phyloP scores from a whole-genome alignment of 1,140 invertebrate genomes.

The Drosophila dunni region DNA sequence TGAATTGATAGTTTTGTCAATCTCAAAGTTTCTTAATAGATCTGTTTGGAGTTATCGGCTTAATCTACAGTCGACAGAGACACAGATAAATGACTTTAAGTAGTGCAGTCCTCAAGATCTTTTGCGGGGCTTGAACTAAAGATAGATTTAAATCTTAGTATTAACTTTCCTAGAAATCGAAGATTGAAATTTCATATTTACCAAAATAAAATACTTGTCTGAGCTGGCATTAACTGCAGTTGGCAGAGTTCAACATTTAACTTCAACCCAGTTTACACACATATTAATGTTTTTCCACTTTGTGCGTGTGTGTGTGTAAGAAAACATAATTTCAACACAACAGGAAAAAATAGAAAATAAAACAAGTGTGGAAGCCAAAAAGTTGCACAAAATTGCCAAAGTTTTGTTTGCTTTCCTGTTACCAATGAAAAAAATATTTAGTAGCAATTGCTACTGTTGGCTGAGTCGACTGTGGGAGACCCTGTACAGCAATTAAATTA shows the following conservation, averaged over 20 bases:
- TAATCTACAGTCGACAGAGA: background rate
- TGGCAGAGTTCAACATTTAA: slow-evolving; percentile 11
- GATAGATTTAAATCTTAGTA: too few species aligned
- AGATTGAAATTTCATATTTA: too few species aligned
- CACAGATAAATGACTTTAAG: slow-evolving; percentile 7
- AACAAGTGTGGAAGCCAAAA: slow-evolving; percentile 60
- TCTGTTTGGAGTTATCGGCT: slow-evolving; percentile 1
- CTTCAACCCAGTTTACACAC: slow-evolving; percentile 10
- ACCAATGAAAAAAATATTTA: slow-evolving; percentile 1
- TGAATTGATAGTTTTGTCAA: slow-evolving; percentile 3
- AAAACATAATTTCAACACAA: slow-evolving; percentile 54
- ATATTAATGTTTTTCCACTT: background rate
- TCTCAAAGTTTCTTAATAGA: slow-evolving; percentile 7
- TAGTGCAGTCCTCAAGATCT: background rate
- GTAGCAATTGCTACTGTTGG: too few species aligned
- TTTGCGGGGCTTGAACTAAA: background rate
- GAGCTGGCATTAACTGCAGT: slow-evolving; percentile 9
- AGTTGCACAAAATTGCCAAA: slow-evolving; percentile 75
- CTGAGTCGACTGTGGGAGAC: too few species aligned
- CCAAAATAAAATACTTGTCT: background rate
- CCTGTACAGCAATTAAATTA: too few species aligned
- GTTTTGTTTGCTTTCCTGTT: slow-evolving; percentile 51
- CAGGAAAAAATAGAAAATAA: slow-evolving; percentile 44
- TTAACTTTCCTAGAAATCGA: too few species aligned
- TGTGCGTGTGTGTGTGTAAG: background rate